Conservation (phyloP, 2,888 invertebrate genomes). For the Galeopsomyia nigrocyanea region DNA sequence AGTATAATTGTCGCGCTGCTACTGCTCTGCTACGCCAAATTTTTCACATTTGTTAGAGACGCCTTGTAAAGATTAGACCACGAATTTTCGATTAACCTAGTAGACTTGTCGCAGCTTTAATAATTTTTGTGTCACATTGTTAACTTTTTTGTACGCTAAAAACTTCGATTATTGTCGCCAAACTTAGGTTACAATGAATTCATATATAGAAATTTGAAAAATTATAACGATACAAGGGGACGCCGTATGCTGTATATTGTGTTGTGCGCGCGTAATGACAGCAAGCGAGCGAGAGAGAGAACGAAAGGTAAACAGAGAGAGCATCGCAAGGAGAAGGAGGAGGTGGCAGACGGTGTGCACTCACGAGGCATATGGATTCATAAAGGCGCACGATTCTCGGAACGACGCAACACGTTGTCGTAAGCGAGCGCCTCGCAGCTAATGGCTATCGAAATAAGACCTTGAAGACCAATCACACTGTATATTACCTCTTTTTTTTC, state of each 20-base stretch:
- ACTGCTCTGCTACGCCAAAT: conserved; percentile 42
- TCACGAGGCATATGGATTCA: conserved; percentile 55
- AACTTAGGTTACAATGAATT: conserved; percentile 9
- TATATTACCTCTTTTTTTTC: conserved; percentile 22
- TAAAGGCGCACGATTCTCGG: conserved; percentile 35
- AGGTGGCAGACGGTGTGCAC: conserved; percentile 62
- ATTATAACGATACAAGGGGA: conserved; percentile 17
- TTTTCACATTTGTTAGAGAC: conserved; percentile 61
- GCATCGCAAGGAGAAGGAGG: conserved; percentile 47
- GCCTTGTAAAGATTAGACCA: conserved; percentile 59
- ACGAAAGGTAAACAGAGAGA: conserved; percentile 37
- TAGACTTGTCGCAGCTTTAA: conserved; percentile 37
- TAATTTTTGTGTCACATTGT: neutral
- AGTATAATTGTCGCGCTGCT: conserved; percentile 37
- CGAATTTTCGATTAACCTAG: neutral
- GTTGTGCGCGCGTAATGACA: conserved; percentile 28
- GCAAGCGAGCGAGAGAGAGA: conserved; percentile 36
- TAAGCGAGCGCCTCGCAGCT: conserved; percentile 14
- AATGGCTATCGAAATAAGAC: conserved; percentile 27
- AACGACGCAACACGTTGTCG: conserved; percentile 50
- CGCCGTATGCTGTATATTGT: conserved; percentile 8
- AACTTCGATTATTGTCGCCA: neutral
- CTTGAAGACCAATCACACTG: conserved; percentile 21
- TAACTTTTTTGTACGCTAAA: conserved; percentile 18
- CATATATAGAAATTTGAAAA: conserved; percentile 43